Conservation (phyloP, 1,140 invertebrate genomes). For the Diprion similis region DNA sequence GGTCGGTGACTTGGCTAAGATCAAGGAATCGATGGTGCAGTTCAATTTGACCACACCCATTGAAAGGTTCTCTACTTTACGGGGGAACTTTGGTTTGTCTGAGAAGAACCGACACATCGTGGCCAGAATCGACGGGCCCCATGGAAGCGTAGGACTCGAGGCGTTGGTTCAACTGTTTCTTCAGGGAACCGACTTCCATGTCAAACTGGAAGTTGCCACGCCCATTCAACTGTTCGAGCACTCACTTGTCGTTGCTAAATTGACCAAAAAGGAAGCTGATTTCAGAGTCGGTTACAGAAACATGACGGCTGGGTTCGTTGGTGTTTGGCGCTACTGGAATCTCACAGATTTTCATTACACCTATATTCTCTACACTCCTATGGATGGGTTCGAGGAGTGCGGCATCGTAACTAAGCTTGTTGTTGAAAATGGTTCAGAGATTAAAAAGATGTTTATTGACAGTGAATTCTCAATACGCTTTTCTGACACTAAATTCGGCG, state of each 20-base stretch:
- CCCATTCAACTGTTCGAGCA: constrained; percentile 73
- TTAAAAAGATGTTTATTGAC: constrained; percentile 65
- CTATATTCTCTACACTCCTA: constrained; percentile 77
- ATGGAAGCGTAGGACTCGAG: constrained; percentile 73
- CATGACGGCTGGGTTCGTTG: constrained; percentile 76
- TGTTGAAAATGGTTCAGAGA: constrained; percentile 40
- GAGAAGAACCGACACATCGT: constrained; percentile 74
- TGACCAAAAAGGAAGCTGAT: constrained; percentile 69
- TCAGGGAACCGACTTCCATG: constrained; percentile 70
- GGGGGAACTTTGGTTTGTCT: constrained; percentile 73
- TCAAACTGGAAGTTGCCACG: constrained; percentile 74
- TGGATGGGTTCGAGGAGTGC: constrained; percentile 76
- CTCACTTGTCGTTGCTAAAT: constrained; percentile 68
- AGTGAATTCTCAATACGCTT: constrained; percentile 72
- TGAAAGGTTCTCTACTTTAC: constrained; percentile 68
- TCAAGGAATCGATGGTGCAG: constrained; percentile 55
- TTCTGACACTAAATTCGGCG: constrained; percentile 68
- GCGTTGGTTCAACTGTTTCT: constrained; percentile 63
- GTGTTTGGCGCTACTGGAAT: constrained; percentile 76
- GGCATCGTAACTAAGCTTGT: constrained; percentile 75
- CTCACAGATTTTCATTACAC: constrained; percentile 77
- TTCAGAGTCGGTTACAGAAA: constrained; percentile 76
- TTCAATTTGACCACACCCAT: constrained; percentile 77
- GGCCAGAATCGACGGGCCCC: constrained; percentile 71
- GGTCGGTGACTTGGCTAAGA: constrained; percentile 43